Evolutionary conservation across 1,140 invertebrate species (phyloP).

Genomic region (Wasmannia auropunctata): DNA sequence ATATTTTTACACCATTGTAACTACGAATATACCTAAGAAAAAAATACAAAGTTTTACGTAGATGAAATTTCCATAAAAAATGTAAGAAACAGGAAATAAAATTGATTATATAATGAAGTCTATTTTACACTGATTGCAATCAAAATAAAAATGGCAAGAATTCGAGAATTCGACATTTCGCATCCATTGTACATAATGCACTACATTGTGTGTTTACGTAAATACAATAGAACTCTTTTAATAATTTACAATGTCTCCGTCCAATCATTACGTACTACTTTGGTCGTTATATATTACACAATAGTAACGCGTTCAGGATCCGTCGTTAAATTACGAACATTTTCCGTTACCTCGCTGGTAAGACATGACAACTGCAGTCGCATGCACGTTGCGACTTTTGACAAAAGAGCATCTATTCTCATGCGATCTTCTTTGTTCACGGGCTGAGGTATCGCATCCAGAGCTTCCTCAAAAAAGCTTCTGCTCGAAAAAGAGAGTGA

Average conservation of each 20-base stretch:
- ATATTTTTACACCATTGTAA: no score
- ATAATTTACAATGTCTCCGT: constrained; percentile 27
- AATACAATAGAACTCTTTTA: background rate
- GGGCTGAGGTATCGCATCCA: constrained; percentile 87
- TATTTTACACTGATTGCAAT: background rate
- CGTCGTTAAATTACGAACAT: constrained; percentile 49
- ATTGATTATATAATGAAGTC: background rate
- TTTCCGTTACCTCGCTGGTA: constrained; percentile 64
- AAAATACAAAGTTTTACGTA: background rate
- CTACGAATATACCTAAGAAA: background rate
- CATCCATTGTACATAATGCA: background rate
- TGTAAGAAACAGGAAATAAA: background rate
- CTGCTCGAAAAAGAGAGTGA: constrained; percentile 76
- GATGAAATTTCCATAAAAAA: background rate
- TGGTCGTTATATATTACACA: constrained; percentile 65
- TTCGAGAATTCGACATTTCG: background rate
- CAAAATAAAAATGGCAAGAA: background rate
- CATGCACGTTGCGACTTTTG: constrained; percentile 81
- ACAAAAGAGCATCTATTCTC: constrained; percentile 79
- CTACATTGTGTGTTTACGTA: background rate
- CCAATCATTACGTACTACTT: background rate
- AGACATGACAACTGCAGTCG: constrained; percentile 82
- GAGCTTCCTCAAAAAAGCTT: constrained; percentile 87
- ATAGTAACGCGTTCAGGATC: constrained; percentile 75
- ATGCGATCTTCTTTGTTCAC: constrained; percentile 81